Percentiles rank a stretch among this genome's conserved stretches.
Conservation (phyloP, 2,797 vertebrate genomes). For the Euthynnus affinis region DNA sequence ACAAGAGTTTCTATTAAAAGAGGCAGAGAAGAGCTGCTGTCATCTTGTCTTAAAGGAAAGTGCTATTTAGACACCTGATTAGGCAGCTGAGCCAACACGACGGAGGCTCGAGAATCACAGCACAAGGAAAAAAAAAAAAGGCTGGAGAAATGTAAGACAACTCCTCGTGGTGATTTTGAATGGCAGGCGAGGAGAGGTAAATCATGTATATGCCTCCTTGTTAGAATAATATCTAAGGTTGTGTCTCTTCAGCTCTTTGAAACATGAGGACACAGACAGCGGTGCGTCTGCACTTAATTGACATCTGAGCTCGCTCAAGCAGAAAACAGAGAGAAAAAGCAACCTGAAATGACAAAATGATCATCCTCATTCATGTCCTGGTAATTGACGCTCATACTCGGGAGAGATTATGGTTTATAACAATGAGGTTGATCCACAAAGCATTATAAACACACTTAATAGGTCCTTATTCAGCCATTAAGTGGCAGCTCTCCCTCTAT, state of each 20-base stretch:
- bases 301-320: slow-evolving; percentile 44
- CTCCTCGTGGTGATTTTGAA: slow-evolving; percentile 46
- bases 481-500: slow-evolving; percentile 51
- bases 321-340: slow-evolving; percentile 30
- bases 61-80: slow-evolving; percentile 32
- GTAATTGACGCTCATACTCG: slow-evolving; percentile 65
- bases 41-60: slow-evolving; percentile 27
- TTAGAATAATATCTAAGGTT: slow-evolving; percentile 43
- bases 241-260: slow-evolving; percentile 40
- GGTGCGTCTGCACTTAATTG: slow-evolving; percentile 42
- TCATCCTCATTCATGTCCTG: slow-evolving; percentile 49
- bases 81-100: slow-evolving; percentile 36
- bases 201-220: slow-evolving; percentile 40
- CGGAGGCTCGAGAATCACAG: neutral
- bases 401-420: slow-evolving; percentile 62
- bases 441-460: slow-evolving; percentile 70
- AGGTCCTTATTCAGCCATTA: slow-evolving; percentile 58
- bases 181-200: slow-evolving; percentile 42
- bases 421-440: slow-evolving; percentile 52
- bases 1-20: slow-evolving; percentile 16
- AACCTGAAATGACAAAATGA: slow-evolving; percentile 47
- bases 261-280: slow-evolving; percentile 27
- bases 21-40: slow-evolving; percentile 28
- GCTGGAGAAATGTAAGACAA: slow-evolving; percentile 12
- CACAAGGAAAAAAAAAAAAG: slow-evolving; percentile 24